A percentile compares a stretch with the other conserved stretches of the same genome.
Conservation (phyloP, 2,797 vertebrate genomes). For the Sphenopsis melanotis region DNA sequence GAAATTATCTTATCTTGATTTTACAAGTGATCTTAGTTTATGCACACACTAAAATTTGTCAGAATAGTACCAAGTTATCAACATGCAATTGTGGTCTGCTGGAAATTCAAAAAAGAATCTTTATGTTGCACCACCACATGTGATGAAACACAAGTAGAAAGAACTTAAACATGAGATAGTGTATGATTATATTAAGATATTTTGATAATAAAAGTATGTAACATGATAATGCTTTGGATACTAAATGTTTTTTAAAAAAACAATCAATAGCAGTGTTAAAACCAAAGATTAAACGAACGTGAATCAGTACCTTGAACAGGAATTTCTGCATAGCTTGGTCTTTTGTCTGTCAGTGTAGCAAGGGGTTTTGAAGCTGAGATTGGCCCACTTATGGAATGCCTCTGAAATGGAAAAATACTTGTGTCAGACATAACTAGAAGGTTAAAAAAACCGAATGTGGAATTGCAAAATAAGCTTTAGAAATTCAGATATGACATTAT, state of each 20-base stretch:
- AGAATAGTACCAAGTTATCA: neutral
- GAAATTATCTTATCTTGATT: neutral
- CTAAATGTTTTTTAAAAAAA: neutral
- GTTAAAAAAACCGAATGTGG: neutral
- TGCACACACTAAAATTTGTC: neutral
- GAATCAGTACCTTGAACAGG: conserved; percentile 83
- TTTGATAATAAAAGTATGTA: neutral
- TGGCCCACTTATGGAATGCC: conserved; percentile 88
- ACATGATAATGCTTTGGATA: neutral
- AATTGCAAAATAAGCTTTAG: neutral
- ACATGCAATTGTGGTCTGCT: neutral
- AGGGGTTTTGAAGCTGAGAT: conserved; percentile 87
- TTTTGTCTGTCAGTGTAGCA: conserved; percentile 87
- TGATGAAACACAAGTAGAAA: neutral
- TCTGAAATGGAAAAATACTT: conserved; percentile 76
- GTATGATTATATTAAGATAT: neutral
- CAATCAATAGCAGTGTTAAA: neutral
- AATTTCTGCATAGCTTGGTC: conserved; percentile 89
- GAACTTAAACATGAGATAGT: neutral
- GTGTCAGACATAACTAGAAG: neutral
- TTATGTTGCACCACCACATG: neutral
- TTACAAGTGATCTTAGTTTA: neutral
- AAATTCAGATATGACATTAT: neutral
- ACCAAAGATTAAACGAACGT: neutral
- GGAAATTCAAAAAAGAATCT: neutral